These are phyloP conservation scores for Arremon aurantiirostris DNA, from an alignment of 2,797 vertebrate genomes.

Conservation along the genomic window DNA sequence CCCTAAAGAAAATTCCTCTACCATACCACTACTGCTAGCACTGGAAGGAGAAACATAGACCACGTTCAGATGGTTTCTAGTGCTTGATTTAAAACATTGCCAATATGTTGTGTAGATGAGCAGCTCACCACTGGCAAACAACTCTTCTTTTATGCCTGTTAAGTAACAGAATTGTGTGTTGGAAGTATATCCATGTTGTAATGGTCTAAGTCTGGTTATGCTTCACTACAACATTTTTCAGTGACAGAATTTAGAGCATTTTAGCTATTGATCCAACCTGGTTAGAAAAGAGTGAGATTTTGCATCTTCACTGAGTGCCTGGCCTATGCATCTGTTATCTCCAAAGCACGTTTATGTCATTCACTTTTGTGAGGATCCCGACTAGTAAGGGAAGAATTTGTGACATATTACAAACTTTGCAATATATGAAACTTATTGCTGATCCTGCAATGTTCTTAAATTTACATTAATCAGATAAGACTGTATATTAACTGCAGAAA, in stretches of 20 bases:
- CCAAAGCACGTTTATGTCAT: fast-evolving
- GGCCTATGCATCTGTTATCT: neutral
- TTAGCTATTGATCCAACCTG: neutral
- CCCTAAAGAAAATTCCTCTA: neutral
- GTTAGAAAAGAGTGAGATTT: neutral
- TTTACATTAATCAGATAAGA: neutral
- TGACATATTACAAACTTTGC: neutral
- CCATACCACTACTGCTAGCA: neutral
- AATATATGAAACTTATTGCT: neutral
- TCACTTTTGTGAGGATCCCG: neutral
- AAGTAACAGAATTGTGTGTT: neutral
- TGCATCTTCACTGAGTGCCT: neutral
- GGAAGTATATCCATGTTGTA: neutral
- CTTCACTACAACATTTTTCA: neutral
- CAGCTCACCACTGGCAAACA: neutral
- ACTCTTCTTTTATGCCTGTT: neutral
- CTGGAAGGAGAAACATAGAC: neutral
- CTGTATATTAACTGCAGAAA: neutral
- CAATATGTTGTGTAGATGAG: neutral
- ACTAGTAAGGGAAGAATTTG: neutral
- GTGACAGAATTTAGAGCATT: neutral
- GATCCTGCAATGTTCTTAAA: neutral
- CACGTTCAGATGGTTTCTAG: neutral
- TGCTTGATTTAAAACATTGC: neutral
- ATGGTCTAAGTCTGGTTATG: neutral